phyloP scores from a whole-genome alignment of 2,888 invertebrate species.

The Sepioteuthis lessoniana region DNA sequence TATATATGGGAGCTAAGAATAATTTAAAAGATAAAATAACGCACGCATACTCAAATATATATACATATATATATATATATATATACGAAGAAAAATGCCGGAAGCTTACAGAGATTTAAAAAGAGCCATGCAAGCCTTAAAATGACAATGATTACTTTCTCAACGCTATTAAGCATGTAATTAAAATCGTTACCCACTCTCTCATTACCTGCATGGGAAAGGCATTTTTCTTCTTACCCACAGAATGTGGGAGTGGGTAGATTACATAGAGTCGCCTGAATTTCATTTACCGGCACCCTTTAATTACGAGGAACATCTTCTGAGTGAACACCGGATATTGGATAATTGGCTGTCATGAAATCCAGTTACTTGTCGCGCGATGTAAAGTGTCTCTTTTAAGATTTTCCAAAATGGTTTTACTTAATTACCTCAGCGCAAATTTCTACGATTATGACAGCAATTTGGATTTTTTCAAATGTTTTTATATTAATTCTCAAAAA shows the following conservation, averaged over 20 bases:
- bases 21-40: no score
- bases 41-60: neutral
- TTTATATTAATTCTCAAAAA: neutral
- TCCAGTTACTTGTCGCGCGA: neutral
- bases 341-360: neutral
- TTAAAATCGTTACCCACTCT: neutral
- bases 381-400: no score
- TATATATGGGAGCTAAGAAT: no score
- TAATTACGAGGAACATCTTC: neutral
- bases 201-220: neutral
- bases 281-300: neutral
- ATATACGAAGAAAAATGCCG: neutral
- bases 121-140: neutral
- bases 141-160: neutral
- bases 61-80: slow-evolving; percentile 41
- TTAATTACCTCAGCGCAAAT: neutral
- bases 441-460: neutral
- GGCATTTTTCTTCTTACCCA: neutral
- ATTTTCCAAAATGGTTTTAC: neutral
- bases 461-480: neutral
- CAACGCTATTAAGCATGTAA: neutral
- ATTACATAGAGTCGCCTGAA: neutral
- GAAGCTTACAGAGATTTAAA: neutral
- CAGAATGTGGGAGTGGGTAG: neutral
- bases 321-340: neutral